A percentile compares a stretch with the other conserved stretches of the same genome.
Conservation (phyloP, 1,140 invertebrate genomes). For the Lycorma delicatula region DNA sequence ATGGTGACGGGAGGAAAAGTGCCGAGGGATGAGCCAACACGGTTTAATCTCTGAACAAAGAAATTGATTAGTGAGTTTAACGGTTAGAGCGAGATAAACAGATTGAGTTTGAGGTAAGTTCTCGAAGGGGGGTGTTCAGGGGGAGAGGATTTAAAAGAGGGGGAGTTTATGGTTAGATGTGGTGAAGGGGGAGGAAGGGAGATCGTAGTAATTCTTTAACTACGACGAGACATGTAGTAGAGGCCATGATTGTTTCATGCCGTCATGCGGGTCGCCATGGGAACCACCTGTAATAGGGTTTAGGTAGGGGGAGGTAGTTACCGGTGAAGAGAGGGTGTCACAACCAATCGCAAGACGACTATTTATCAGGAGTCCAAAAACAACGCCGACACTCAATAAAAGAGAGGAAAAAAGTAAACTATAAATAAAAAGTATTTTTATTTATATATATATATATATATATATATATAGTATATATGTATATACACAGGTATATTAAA, state of each 20-base stretch:
- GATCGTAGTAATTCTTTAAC: background rate
- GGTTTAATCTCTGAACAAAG: too few species aligned
- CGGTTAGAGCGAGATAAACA: background rate
- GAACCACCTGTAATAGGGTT: background rate
- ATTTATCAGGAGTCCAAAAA: background rate
- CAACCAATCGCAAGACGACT: background rate
- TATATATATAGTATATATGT: background rate
- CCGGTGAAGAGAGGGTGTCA: background rate
- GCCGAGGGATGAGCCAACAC: too few species aligned
- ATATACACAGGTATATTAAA: too few species aligned
- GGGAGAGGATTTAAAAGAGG: background rate
- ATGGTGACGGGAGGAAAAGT: too few species aligned
- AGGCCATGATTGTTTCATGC: slow-evolving; percentile 4
- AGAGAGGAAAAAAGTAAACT: background rate
- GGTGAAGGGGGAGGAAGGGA: background rate
- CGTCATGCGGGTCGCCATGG: slow-evolving; percentile 2
- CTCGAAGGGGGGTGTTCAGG: background rate
- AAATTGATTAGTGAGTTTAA: too few species aligned
- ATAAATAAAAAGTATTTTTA: background rate
- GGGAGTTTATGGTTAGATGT: background rate
- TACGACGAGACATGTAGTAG: too few species aligned
- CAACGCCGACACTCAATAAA: too few species aligned
- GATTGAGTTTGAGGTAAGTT: background rate
- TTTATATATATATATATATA: background rate
- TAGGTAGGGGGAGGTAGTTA: background rate